Percentiles rank a stretch among this genome's conserved stretches.
Evolutionary conservation across 1,140 invertebrate genomes (phyloP).

Genomic region (Pseudomyrmex sp.): DNA sequence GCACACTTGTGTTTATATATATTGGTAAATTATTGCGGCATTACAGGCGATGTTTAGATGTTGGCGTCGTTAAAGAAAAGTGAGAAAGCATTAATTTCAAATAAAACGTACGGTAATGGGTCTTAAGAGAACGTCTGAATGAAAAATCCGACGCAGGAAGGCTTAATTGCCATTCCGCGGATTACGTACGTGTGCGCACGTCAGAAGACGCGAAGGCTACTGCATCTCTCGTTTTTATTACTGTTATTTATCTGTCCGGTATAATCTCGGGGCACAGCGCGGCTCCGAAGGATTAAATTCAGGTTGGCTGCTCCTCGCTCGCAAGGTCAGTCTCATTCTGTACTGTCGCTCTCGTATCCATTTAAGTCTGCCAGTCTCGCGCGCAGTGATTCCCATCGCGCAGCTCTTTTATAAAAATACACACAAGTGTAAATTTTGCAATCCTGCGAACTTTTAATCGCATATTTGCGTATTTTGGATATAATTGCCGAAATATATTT

Average conservation of each 20-base stretch:
- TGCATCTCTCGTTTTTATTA: constrained; percentile 61
- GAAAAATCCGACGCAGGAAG: constrained; percentile 35
- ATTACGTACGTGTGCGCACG: constrained; percentile 55
- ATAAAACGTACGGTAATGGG: constrained; percentile 14
- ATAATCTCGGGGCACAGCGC: constrained; percentile 44
- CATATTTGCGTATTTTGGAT: no score
- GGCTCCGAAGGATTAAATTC: constrained; percentile 73
- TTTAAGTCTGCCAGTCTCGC: constrained; percentile 65
- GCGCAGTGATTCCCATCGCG: constrained; percentile 41
- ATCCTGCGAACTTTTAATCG: no score
- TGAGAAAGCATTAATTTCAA: constrained; percentile 8
- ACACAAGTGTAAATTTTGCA: no score
- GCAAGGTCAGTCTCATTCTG: constrained; percentile 69
- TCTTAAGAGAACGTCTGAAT: constrained; percentile 8
- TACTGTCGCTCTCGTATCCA: constrained; percentile 70
- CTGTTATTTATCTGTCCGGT: constrained; percentile 72
- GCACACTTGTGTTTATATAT: no score
- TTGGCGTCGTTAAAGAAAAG: not conserved
- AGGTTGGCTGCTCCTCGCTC: constrained; percentile 72
- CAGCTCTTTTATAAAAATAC: not conserved
- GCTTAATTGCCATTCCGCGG: constrained; percentile 63
- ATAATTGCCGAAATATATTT: no score
- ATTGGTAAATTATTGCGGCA: no score
- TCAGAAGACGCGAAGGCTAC: constrained; percentile 47
- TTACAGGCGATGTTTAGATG: not conserved